Evolutionary conservation across 2,888 invertebrate genomes (phyloP), one percentile per base, ranked within the genome.

Genomic region (Halictus ligatus): DNA sequence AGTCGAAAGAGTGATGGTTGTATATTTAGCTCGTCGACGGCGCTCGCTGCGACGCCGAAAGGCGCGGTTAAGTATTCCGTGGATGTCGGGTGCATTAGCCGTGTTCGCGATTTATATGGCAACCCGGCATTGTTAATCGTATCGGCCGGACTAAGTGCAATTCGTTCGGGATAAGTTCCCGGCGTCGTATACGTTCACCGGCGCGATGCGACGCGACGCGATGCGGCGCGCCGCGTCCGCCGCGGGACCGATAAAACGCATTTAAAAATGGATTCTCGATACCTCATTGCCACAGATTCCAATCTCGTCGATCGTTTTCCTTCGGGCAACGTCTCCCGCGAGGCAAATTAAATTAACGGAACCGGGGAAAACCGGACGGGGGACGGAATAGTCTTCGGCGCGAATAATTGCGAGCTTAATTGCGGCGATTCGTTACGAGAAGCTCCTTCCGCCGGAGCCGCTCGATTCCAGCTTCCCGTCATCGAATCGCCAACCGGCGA

Each of bases 401-500:
- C 86, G 88, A 90, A 90, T 90, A 90, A 90, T 90, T 89, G 89
- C 89, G 86, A 83, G 86, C 88, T 89, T 90, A 90, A 90, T 90
- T 89, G 90, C 86, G 87, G 85, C 87, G 89, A 90, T 90, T 88
- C 89, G 88, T 90, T 88, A 87, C 89, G 80, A 43, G 69, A 67
- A 78, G 50, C 81, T 79, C 64, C 80, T 64, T 13, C 73, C 72
- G 13, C 40, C 46, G 46, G 67, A 35, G 58, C 40, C 67, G 74
- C 74, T 88, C 86, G 76, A 87, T 83, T n/a, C 21, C n/a, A 73
- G 81, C 29, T 84, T 67, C 90, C 72, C 87, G 78, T 87, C 86
- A 84, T 86, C 81, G 87, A 58, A 46, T 84, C 72, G 71, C 86
- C 81, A 84, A 84, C 81, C 58, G n/a, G 81, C 83, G 74, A 69